A percentile compares a stretch with the other conserved stretches of the same genome.
phyloP scores from a whole-genome alignment of 2,888 invertebrate genomes.

The Hemicrepidius hirtus region DNA sequence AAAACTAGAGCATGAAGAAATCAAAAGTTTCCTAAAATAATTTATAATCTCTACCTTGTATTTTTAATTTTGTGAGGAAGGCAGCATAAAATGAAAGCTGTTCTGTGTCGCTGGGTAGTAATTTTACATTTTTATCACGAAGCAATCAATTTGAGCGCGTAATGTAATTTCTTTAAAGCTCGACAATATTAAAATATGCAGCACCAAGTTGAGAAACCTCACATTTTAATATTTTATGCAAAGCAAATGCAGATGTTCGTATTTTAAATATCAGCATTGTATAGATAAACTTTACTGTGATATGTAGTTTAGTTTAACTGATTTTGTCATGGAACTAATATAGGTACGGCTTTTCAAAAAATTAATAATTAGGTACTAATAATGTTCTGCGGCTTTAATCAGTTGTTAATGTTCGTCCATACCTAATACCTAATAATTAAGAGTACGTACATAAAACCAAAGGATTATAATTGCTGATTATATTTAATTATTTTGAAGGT shows the following conservation, averaged over 20 bases:
- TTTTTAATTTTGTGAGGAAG: slow-evolving; percentile 18
- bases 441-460: too few species aligned
- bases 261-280: slow-evolving; percentile 12
- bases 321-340: too few species aligned
- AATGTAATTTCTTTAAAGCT: slow-evolving; percentile 46
- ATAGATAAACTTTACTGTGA: background rate
- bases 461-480: too few species aligned
- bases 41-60: slow-evolving; percentile 17
- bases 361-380: too few species aligned
- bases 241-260: slow-evolving; percentile 39
- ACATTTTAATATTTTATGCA: slow-evolving; percentile 46
- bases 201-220: slow-evolving; percentile 36
- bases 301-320: too few species aligned
- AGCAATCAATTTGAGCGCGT: slow-evolving; percentile 47
- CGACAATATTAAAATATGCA: slow-evolving; percentile 48
- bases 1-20: too few species aligned
- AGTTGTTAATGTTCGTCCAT: too few species aligned
- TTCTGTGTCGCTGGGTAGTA: slow-evolving; percentile 45
- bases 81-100: slow-evolving; percentile 34
- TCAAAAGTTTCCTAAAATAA: too few species aligned
- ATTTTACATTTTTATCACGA: slow-evolving; percentile 48
- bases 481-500: too few species aligned
- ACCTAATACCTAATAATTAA: too few species aligned
- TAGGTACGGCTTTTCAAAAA: too few species aligned
- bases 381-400: too few species aligned